These are phyloP conservation scores for Myotis daubentonii DNA, from an alignment of 2,797 vertebrate genomes.

Conservation along the genomic window DNA sequence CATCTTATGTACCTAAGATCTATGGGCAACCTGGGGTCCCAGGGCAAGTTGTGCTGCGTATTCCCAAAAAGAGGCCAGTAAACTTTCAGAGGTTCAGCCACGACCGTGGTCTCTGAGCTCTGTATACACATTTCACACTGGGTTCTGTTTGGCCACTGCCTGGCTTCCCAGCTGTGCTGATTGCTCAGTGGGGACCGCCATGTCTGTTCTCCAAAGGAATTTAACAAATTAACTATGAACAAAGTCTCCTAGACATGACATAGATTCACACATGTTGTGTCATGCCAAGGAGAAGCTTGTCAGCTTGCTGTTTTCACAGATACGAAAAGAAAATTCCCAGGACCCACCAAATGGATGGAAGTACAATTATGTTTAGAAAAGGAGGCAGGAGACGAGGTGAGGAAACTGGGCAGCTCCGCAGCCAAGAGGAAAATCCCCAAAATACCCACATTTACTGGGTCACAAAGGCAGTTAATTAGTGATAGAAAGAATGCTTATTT, in stretches of 20 bases:
- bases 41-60: not conserved
- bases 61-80: not conserved
- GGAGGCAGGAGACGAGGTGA: slow-evolving; percentile 30
- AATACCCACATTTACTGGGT: not conserved
- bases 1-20: not conserved
- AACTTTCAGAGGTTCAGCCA: not conserved
- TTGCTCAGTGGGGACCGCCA: slow-evolving; percentile 76
- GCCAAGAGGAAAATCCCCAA: slow-evolving; percentile 37
- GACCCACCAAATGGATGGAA: slow-evolving; percentile 73
- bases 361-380: slow-evolving; percentile 77
- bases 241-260: slow-evolving; percentile 78
- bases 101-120: slow-evolving; percentile 47
- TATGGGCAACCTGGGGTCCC: too few species aligned
- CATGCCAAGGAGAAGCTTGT: slow-evolving; percentile 80
- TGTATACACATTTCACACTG: slow-evolving; percentile 71
- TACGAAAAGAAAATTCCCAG: slow-evolving; percentile 83
- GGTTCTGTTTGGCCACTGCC: slow-evolving; percentile 76
- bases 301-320: slow-evolving; percentile 81
- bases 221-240: slow-evolving; percentile 86
- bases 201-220: slow-evolving; percentile 81
- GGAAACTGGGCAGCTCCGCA: slow-evolving; percentile 47
- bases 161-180: slow-evolving; percentile 76
- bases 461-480: slow-evolving; percentile 41
- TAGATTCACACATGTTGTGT: slow-evolving; percentile 80
- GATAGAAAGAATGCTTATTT: not conserved